Evolutionary conservation across 92 coral and sea anemone genomes (phyloP), one percentile per base, ranked within the genome.

Genomic region (Desmophyllum pertusum): DNA sequence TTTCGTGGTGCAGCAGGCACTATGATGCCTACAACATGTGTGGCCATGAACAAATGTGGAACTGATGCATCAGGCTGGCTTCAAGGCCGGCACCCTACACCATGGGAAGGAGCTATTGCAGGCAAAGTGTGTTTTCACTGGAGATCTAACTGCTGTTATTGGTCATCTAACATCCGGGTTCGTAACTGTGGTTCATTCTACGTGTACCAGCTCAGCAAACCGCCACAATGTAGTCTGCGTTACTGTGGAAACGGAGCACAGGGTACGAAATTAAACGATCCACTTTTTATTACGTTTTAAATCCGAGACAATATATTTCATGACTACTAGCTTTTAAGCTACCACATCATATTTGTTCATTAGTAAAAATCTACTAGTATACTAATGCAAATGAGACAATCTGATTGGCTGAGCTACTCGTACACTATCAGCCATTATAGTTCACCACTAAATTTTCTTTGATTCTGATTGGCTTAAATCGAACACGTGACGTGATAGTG

Each of bases 41-140:
- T 45, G 19, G 35, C 75, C n/a, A 23, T 2, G 23, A 6, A 10
- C 9, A 39, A 2, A 31, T 70, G 75, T 13, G 43, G 43, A 29
- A 70, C 75, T 17, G 5, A 11, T 70, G 76, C 76, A 21, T 23
- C 76, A n/a, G 76, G 76, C 1, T 71, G 76, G 76, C 45, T 71
- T 2, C 15, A 11, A n/a, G 76, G 76, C 4, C 0, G 1, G 0
- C 76, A 71, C 23, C 76, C 76, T 40, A 39, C 25, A 41, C 23
- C n/a, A 9, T 17, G 6, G 9, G 52, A 71, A 7, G 76, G 76
- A 1, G 29, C 29, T 71, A 52, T 71, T 3, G 1, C 43, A 39
- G 27, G 76, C 11, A 3, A 41, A 71, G 76, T 71, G 19, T 71
- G 76, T 29, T 71, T 71, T 10, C 31, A 39, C n/a, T 40, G 29